These are phyloP conservation scores for Drosophila tsacasi DNA, from an alignment of 1,140 invertebrate genomes.

Conservation along the genomic window DNA sequence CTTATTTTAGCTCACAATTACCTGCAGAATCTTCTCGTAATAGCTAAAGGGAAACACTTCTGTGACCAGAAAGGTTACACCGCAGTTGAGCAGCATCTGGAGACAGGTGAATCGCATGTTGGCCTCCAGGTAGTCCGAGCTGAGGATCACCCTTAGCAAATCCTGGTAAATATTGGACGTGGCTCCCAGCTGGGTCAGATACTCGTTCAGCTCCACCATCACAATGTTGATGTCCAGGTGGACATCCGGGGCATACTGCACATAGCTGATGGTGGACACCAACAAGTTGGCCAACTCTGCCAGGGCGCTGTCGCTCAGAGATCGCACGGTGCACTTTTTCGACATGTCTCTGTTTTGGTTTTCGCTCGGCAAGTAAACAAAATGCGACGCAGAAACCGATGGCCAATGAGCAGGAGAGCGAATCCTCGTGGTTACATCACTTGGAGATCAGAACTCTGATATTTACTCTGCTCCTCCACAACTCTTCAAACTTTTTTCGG, in stretches of 20 bases:
- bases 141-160: constrained; percentile 87
- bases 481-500: neutral
- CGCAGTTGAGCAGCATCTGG: constrained; percentile 87
- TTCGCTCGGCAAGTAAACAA: constrained; percentile 57
- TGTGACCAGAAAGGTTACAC: constrained; percentile 87
- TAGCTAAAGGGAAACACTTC: constrained; percentile 89
- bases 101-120: constrained; percentile 88
- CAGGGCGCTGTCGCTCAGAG: constrained; percentile 75
- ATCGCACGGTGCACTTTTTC: constrained; percentile 77
- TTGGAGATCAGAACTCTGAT: constrained; percentile 1
- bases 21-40: constrained; percentile 88
- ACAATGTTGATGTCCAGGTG: constrained; percentile 86
- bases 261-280: constrained; percentile 81
- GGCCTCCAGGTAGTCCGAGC: constrained; percentile 88
- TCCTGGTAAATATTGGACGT: constrained; percentile 88
- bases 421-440: constrained; percentile 57
- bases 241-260: constrained; percentile 84
- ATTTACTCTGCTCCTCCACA: neutral
- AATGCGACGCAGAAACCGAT: constrained; percentile 58
- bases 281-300: constrained; percentile 78
- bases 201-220: constrained; percentile 87
- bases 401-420: constrained; percentile 16
- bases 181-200: constrained; percentile 86
- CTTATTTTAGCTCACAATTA: constrained; percentile 72
- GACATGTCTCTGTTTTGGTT: constrained; percentile 71